phyloP scores from a whole-genome alignment of 2,113 vertebrate genomes.

The Bagarius yarrelli region DNA sequence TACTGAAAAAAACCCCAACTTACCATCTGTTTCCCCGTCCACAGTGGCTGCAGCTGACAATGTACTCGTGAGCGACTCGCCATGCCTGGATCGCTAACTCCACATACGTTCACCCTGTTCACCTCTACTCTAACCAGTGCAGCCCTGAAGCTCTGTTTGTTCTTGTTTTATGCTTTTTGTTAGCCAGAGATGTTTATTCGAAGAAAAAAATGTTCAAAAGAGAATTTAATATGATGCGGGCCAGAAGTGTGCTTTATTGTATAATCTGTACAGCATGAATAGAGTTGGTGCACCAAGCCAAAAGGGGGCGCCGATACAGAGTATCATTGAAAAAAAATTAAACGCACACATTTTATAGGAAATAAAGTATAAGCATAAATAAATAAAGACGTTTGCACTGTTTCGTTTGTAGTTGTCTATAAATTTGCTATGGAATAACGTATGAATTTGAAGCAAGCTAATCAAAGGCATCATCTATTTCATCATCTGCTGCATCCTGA shows the following conservation, averaged over 20 bases:
- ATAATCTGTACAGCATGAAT: slow-evolving; percentile 24
- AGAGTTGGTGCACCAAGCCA: slow-evolving; percentile 54
- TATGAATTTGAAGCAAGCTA: not conserved
- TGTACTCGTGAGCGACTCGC: slow-evolving; percentile 72
- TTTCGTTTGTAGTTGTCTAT: not conserved
- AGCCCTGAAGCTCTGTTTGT: not conserved
- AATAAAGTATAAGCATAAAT: slow-evolving; percentile 47
- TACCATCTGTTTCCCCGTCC: slow-evolving; percentile 39
- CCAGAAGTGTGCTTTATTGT: not conserved
- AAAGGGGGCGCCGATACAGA: slow-evolving; percentile 33
- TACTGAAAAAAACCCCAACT: not conserved
- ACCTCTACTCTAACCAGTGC: not conserved
- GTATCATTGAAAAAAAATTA: slow-evolving; percentile 31
- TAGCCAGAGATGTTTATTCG: not conserved
- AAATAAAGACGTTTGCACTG: not conserved
- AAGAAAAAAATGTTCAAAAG: not conserved
- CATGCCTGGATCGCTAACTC: not conserved
- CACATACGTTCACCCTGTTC: too few relatives aligned
- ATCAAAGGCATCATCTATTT: too few relatives aligned
- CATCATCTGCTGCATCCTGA: too few relatives aligned
- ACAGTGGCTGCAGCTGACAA: slow-evolving; percentile 81
- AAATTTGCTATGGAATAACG: too few relatives aligned
- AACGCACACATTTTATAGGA: slow-evolving; percentile 53
- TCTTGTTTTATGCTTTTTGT: not conserved
- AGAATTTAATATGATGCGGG: not conserved